phyloP scores from a whole-genome alignment of 2,888 invertebrate genomes.

The Corbicula japonica region DNA sequence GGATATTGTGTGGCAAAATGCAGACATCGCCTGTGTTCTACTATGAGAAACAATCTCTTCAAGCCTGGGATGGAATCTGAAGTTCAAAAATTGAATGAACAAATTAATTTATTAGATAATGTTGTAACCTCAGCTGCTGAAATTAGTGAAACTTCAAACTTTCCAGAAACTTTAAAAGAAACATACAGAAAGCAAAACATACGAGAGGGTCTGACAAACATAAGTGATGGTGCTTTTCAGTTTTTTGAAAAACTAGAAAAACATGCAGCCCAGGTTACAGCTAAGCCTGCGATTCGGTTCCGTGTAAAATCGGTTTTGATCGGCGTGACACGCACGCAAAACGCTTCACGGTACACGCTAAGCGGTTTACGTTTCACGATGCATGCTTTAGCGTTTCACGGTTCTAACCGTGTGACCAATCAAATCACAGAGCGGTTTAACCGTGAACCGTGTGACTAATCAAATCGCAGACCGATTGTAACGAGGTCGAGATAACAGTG shows the following conservation, averaged over 20 bases:
- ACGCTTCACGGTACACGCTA: too few species aligned
- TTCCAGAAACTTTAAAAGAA: constrained; percentile 18
- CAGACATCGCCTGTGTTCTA: constrained; percentile 16
- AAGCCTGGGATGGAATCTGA: constrained; percentile 16
- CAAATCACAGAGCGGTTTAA: too few species aligned
- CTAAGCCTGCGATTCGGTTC: too few species aligned
- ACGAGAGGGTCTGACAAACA: constrained; percentile 25
- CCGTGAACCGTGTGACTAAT: too few species aligned
- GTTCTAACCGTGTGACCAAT: too few species aligned
- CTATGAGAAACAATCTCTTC: constrained; percentile 32
- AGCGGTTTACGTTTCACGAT: too few species aligned
- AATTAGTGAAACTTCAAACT: not conserved
- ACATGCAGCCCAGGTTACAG: too few species aligned
- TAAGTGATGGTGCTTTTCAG: constrained; percentile 25
- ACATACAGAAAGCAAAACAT: constrained; percentile 34
- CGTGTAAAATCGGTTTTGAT: too few species aligned
- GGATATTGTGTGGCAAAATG: constrained; percentile 47
- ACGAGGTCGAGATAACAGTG: too few species aligned
- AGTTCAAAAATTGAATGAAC: constrained; percentile 6
- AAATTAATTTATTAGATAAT: constrained; percentile 25
- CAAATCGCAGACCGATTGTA: too few species aligned
- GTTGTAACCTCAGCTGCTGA: constrained; percentile 9
- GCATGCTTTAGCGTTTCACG: too few species aligned
- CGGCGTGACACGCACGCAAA: too few species aligned
- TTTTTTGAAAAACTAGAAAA: constrained; percentile 25